Evolutionary conservation across 1,140 invertebrate species (phyloP).

Genomic region (Xylocopa sonorina): DNA sequence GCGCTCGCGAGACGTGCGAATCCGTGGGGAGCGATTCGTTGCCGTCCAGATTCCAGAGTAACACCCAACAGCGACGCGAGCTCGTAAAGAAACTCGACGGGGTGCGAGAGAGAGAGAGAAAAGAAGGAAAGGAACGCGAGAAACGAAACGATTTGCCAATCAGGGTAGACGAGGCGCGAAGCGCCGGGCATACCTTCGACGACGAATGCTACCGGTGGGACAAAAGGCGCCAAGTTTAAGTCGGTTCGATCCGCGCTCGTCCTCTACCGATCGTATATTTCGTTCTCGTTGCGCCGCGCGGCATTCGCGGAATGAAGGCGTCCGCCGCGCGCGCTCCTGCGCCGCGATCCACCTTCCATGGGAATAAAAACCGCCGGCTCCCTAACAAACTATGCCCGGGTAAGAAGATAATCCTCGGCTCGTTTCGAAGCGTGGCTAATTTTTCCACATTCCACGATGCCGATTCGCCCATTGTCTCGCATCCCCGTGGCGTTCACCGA

Average conservation of each 20-base stretch:
- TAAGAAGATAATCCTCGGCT: background rate
- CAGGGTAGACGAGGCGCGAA: constrained; percentile 30
- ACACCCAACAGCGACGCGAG: background rate
- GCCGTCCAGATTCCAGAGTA: constrained; percentile 6
- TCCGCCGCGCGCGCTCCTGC: background rate
- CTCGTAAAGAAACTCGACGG: constrained; percentile 12
- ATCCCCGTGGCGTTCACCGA: no score
- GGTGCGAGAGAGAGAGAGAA: background rate
- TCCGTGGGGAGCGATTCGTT: constrained; percentile 10
- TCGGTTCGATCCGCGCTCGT: background rate
- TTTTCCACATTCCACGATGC: no score
- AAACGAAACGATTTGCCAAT: constrained; percentile 31
- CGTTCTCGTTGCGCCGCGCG: constrained; percentile 25
- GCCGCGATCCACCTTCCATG: constrained; percentile 2
- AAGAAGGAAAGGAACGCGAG: constrained; percentile 18
- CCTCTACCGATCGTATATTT: constrained; percentile 20
- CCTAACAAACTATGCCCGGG: background rate
- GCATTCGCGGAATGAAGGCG: constrained; percentile 32
- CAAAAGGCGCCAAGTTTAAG: constrained; percentile 17
- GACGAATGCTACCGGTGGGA: constrained; percentile 12
- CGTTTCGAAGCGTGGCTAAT: no score
- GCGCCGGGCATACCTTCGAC: constrained; percentile 9
- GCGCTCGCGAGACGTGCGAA: background rate
- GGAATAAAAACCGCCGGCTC: background rate
- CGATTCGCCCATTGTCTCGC: no score